Percentiles rank a stretch among this genome's conserved stretches.
Evolutionary conservation across 2,888 invertebrate genomes (phyloP).

Genomic region (Seira musarum): DNA sequence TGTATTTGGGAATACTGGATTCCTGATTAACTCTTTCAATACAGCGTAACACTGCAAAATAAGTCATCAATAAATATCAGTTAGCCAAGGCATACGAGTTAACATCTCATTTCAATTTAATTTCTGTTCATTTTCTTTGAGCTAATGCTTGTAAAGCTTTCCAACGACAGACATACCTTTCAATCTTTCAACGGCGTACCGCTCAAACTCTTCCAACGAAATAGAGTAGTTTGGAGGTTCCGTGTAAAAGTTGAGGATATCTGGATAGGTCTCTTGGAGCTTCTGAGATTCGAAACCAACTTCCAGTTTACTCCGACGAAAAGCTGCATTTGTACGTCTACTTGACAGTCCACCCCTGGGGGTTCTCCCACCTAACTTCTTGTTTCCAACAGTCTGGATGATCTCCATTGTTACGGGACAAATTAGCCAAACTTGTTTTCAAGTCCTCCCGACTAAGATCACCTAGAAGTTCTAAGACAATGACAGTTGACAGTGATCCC

Average conservation of each 20-base stretch:
- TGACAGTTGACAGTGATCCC: too few relatives aligned
- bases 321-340: background rate
- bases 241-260: slow-evolving; percentile 86
- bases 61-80: slow-evolving; percentile 16
- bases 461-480: too few relatives aligned
- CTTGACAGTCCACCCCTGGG: background rate
- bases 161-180: slow-evolving; percentile 77
- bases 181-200: slow-evolving; percentile 87
- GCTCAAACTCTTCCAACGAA: slow-evolving; percentile 88
- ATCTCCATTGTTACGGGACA: slow-evolving; percentile 13
- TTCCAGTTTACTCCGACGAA: slow-evolving; percentile 65
- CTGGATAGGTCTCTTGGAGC: slow-evolving; percentile 77
- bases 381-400: background rate
- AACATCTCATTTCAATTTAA: too few relatives aligned
- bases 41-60: slow-evolving; percentile 78
- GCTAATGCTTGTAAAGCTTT: too few relatives aligned
- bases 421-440: too few relatives aligned
- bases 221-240: slow-evolving; percentile 83
- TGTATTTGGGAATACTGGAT: slow-evolving; percentile 70
- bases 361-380: background rate
- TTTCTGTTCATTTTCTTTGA: too few relatives aligned
- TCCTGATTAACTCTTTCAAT: slow-evolving; percentile 81
- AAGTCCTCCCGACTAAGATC: too few relatives aligned
- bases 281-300: slow-evolving; percentile 71
- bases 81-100: too few relatives aligned